Base-by-base conservation (phyloP, 2,113 vertebrate species). In the Echinops telfairi region DNA sequence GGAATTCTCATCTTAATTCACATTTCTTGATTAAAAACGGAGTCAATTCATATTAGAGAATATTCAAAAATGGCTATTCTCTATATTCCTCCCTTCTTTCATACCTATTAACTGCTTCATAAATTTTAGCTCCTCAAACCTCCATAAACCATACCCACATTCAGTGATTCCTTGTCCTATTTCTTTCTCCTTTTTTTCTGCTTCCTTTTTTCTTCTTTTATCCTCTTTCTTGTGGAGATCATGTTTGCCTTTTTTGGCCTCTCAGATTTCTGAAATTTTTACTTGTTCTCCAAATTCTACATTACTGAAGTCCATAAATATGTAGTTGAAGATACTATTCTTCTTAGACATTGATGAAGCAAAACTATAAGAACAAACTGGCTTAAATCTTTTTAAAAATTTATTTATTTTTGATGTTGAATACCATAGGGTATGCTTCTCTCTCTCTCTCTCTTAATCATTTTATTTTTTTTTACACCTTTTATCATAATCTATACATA, bases 1-100 rank as follows among this genome's bases (percentile, higher is more conserved):
- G 47, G 1, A 68, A 71, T 80, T 80, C 36, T 76, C 68, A 86
- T 77, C 53, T 73, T 87, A 75, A 93, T 76, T 88, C 16, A 47
- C 17, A 88, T n/a, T 88, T 88, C 66, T 89, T 75, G 38, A 88
- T 60, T 27, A 86, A 47, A 75, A 71, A 73, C 87, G 27, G 9
- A 25, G 60, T 1, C 11, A 33, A 78, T 16, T 40, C 0, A 38
- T 9, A 17, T 38, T 58, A 40, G 1, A 81, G 22, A 85, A 75
- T 71, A 70, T 80, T 89, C 25, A 16, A 64, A 82, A 89, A 92
- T 71, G 47, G 80, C 3, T 25, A 77, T 66, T 86, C 77, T 15
- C 62, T 47, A 29, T 83, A 1, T 1, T 60, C 17, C 57, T 86
- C 31, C 31, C 33, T 94, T 57, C 16, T 71, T 77, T 94, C 22